These are phyloP conservation scores for Heliconius ismenius DNA, from an alignment of 2,888 invertebrate species.

Conservation along the genomic window DNA sequence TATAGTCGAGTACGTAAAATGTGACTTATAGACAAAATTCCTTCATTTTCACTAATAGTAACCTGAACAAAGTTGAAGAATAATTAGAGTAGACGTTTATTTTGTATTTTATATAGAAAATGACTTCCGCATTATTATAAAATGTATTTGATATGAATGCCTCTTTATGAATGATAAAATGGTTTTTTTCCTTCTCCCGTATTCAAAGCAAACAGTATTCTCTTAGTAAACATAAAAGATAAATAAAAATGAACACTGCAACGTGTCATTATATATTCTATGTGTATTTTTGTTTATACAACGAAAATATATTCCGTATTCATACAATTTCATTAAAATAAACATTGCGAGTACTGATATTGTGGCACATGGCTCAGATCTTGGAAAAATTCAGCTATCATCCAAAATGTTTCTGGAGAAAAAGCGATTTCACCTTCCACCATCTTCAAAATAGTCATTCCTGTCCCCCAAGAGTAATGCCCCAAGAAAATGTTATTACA, in stretches of 20 bases:
- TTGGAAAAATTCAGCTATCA: conserved; percentile 43
- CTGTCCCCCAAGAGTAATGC: conserved; percentile 42
- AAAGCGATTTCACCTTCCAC: conserved; percentile 47
- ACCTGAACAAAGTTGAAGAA: too few relatives aligned
- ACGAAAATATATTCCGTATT: conserved; percentile 37
- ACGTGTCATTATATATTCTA: conserved; percentile 15
- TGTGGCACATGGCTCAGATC: conserved; percentile 48
- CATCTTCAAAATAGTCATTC: conserved; percentile 47
- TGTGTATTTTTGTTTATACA: conserved; percentile 26
- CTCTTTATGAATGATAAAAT: neutral
- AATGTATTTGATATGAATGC: neutral
- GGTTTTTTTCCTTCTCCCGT: neutral
- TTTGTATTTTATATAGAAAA: neutral
- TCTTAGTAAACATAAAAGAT: conserved; percentile 12
- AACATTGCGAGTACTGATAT: conserved; percentile 58
- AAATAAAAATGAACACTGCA: conserved; percentile 17
- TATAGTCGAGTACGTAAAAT: conserved; percentile 60
- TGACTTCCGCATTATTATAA: neutral
- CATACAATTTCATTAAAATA: conserved; percentile 65
- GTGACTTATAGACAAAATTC: conserved; percentile 50
- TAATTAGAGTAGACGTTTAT: neutral
- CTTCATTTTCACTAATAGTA: neutral
- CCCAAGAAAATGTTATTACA: conserved; percentile 43
- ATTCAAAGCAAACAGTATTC: neutral
- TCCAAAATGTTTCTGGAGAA: conserved; percentile 50